Evolutionary conservation across 2,797 vertebrate species (phyloP), one percentile per base, ranked within the genome.

Genomic region (Megalops cyprinoides): DNA sequence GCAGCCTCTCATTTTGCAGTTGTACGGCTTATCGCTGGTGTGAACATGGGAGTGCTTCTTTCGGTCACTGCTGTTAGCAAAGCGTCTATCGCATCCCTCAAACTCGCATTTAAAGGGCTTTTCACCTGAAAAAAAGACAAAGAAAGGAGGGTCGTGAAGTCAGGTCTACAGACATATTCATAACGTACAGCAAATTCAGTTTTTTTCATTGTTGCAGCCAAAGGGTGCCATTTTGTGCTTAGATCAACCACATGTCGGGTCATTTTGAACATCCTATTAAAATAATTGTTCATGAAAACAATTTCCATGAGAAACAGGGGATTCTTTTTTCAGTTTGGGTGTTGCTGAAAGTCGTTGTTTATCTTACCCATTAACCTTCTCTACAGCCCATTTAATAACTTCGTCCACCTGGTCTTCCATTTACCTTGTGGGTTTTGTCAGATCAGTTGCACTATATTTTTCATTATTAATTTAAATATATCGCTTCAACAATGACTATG

Each of bases 11-110:
- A 99, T 97, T 95, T 99, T 99, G 93, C 98, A 99, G 93, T 97
- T 97, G 92, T 99, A 99, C n/a, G 98, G 98, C 89, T 99, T 99
- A 93, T 99, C 97, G 90, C 97, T 97, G 85, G 98, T 99, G 94
- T 99, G 98, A 87, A 99, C 98, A 90, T 99, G 98, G 12, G 97
- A 98, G 89, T 99, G 98, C 90, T 99, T 99, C 91, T 99, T 99
- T 90, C 97, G 93, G 96, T 99, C 98, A 86, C 98, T 99, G 95
- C 98, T 99, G 95, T 99, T 99, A 92, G 98, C 98, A 90, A 99
- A 99, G 87, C 98, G 97, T 92, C 97, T 91, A 92, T 99, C 98
- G 73, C 98, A 99, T 89, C 98, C 97, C 87, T 98, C 96, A 89
- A 98, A 99, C 89, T 99, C 97, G 86, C 97, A 99, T 90, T 97